Evolutionary conservation across 1,140 invertebrate genomes (phyloP), one percentile per base, ranked within the genome.

Genomic region (Drosophila carrolli): DNA sequence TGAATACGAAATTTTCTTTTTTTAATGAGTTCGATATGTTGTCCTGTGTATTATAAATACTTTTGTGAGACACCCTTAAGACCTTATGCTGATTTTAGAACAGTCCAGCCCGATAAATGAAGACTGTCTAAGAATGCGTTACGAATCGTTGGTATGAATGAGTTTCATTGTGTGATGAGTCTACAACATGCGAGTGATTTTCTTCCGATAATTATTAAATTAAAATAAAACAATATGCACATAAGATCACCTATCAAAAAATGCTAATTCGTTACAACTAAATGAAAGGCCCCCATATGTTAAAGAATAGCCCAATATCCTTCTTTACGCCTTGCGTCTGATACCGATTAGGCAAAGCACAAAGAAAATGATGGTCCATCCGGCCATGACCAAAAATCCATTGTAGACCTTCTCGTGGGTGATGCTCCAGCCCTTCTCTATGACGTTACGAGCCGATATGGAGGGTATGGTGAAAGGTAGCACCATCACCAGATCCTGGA

Each of bases 401-500:
- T 80, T 92, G 57, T 94, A 94, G 2, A 96, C 94, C 27, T 94
- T 86, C 0, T 93, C 91, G 14, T 95, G 92, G 0, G 92, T 86
- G 4, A 95, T 83, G 0, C 93, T 59, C 75, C 93, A 93, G 0
- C 95, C 95, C 78, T 95, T 95, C 16, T 94, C 93, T 62, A 96
- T 93, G 8, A 96, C 91, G 77, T 94, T 94, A 40, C 96, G 93
- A 5, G 96, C 85, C 0, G 95, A 94, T 51, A 94, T 93, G 0
- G 94, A 94, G 1, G 96, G 94, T 32, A 96, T 80, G 4, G 96
- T 96, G 70, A 96, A 95, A 1, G 96, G 96, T 1, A 96, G 89
- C 0, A 91, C 83, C 8, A 94, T 90, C 0, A 95, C 94, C 14
- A 96, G 50, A 59, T 93, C 93, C 23, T 93, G 92, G 0, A 96